These are phyloP conservation scores for Argyrosomus regius DNA, from an alignment of 2,797 vertebrate genomes.

Conservation along the genomic window DNA sequence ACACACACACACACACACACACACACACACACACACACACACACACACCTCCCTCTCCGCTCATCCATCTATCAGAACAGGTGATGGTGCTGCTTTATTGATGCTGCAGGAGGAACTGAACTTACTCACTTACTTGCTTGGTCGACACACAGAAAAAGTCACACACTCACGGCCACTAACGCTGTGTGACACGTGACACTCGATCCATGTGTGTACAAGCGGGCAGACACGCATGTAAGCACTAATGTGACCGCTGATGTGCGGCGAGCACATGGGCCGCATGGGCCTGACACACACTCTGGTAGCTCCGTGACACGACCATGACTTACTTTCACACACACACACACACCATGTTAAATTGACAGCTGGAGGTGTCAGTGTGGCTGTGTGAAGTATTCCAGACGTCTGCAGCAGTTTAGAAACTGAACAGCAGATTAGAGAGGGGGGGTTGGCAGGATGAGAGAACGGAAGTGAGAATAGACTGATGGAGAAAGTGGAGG, in stretches of 20 bases:
- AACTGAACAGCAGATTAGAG: slow-evolving; percentile 56
- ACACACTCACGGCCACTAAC: not conserved
- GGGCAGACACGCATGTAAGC: slow-evolving; percentile 6
- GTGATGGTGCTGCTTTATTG: slow-evolving; percentile 42
- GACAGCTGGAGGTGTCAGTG: slow-evolving; percentile 59
- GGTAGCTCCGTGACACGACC: slow-evolving; percentile 22
- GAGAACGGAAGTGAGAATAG: slow-evolving; percentile 67
- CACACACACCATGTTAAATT: slow-evolving; percentile 33
- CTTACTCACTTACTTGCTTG: slow-evolving; percentile 20
- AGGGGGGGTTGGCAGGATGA: slow-evolving; percentile 10
- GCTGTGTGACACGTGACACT: slow-evolving; percentile 1
- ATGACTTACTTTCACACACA: slow-evolving; percentile 17
- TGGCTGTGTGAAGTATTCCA: slow-evolving; percentile 41
- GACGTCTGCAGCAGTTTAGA: slow-evolving; percentile 63
- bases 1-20: slow-evolving; percentile 17
- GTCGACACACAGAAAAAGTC: slow-evolving; percentile 16
- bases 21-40: too few species aligned
- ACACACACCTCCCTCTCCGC: slow-evolving; percentile 7
- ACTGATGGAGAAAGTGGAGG: slow-evolving; percentile 54
- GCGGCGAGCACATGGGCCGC: slow-evolving; percentile 9
- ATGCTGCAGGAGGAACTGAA: slow-evolving; percentile 24
- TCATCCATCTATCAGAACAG: slow-evolving; percentile 39
- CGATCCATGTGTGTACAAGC: not conserved
- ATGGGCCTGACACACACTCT: not conserved
- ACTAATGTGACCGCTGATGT: slow-evolving; percentile 34